Evolutionary conservation across 2,113 vertebrate species (phyloP).

Genomic region (Cyanocitta stelleri): DNA sequence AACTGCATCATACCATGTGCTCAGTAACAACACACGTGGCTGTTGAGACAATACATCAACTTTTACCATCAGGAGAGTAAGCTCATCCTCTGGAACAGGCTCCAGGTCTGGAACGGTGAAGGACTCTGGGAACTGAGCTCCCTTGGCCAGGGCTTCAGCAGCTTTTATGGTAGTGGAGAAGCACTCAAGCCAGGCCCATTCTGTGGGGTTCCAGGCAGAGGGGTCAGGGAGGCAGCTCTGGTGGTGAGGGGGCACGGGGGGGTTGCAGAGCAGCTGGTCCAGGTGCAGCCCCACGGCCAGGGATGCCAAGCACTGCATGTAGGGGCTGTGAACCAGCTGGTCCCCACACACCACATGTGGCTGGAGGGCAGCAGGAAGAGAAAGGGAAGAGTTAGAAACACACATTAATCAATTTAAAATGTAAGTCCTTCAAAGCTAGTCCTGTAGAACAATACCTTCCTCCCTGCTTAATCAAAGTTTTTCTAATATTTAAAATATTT

Average conservation of each 20-base stretch:
- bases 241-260: conserved; percentile 83
- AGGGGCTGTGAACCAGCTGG: conserved; percentile 95
- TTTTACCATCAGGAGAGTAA: conserved; percentile 88
- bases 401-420: neutral
- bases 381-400: neutral
- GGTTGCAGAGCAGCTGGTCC: conserved; percentile 86
- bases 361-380: conserved; percentile 56
- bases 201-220: conserved; percentile 82
- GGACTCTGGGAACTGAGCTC: conserved; percentile 86
- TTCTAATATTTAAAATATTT: neutral
- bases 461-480: neutral
- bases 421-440: neutral
- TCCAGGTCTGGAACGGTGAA: conserved; percentile 93
- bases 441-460: neutral
- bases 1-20: neutral
- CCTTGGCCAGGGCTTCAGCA: conserved; percentile 90
- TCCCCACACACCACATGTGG: conserved; percentile 95
- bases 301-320: conserved; percentile 96
- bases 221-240: conserved; percentile 78
- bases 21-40: neutral
- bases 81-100: conserved; percentile 89
- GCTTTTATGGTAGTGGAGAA: conserved; percentile 95
- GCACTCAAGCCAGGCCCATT: conserved; percentile 96
- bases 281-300: conserved; percentile 92
- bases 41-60: neutral